Evolutionary conservation across 2,113 vertebrate species (phyloP).

Genomic region (Echinops telfairi): DNA sequence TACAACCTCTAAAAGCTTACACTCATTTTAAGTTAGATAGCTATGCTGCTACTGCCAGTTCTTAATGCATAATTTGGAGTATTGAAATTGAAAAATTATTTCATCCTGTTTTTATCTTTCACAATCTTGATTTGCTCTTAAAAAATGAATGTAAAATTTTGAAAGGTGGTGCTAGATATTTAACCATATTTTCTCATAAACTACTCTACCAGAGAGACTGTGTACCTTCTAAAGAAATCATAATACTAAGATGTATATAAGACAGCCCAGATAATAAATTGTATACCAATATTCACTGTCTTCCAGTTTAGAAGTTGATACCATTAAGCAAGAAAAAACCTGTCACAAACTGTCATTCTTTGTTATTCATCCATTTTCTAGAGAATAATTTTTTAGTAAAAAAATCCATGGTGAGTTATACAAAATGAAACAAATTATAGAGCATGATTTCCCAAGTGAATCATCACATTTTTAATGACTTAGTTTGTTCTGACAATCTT

Average conservation of each 20-base stretch:
- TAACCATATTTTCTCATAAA: constrained; percentile 29
- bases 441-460: constrained; percentile 81
- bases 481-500: constrained; percentile 82
- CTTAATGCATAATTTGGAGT: not conserved
- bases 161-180: constrained; percentile 50
- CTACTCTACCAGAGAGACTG: constrained; percentile 41
- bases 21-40: not conserved
- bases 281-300: constrained; percentile 58
- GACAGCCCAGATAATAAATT: constrained; percentile 72
- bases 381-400: constrained; percentile 49
- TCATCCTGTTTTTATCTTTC: constrained; percentile 7
- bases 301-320: constrained; percentile 70
- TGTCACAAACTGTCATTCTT: constrained; percentile 71
- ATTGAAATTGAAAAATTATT: constrained; percentile 33
- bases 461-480: constrained; percentile 80
- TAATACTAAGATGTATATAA: constrained; percentile 54
- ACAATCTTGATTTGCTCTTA: not conserved
- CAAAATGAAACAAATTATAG: constrained; percentile 79
- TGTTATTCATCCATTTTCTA: constrained; percentile 68
- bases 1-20: not conserved
- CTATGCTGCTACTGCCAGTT: not conserved
- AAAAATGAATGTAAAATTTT: constrained; percentile 1
- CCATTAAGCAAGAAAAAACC: constrained; percentile 74
- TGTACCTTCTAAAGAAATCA: constrained; percentile 65
- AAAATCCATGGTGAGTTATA: constrained; percentile 69